These are phyloP conservation scores for Mythimna ferrago DNA, from an alignment of 2,888 invertebrate species.

Conservation along the genomic window DNA sequence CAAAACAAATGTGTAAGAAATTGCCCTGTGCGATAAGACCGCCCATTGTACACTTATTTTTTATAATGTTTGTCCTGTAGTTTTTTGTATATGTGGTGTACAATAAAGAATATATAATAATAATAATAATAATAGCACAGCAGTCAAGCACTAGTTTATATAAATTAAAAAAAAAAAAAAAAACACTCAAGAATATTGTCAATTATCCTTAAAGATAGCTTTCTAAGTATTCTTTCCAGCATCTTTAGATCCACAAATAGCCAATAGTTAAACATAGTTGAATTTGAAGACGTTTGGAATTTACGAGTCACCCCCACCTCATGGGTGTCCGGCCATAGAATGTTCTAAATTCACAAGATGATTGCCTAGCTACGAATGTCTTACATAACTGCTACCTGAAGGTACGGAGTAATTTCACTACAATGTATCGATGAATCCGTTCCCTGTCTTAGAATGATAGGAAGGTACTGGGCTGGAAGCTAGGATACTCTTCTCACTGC, in stretches of 20 bases:
- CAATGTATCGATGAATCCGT: conserved; percentile 42
- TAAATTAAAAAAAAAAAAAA: too few species aligned
- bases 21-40: too few species aligned
- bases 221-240: conserved; percentile 67
- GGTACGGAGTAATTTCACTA: conserved; percentile 39
- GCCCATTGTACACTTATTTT: too few species aligned
- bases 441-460: conserved; percentile 11
- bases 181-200: too few species aligned
- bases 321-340: conserved; percentile 84
- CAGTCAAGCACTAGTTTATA: too few species aligned
- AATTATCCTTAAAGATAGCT: too few species aligned
- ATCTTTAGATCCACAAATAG: conserved; percentile 70
- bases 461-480: too few species aligned
- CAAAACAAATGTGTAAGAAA: too few species aligned
- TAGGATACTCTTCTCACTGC: background rate
- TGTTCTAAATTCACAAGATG: conserved; percentile 81
- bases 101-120: too few species aligned
- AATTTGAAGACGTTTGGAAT: conserved; percentile 89
- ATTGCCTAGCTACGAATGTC: conserved; percentile 84
- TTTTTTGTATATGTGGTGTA: too few species aligned
- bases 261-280: conserved; percentile 90
- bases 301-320: conserved; percentile 87
- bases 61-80: too few species aligned
- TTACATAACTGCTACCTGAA: conserved; percentile 69
- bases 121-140: too few species aligned